Evolutionary conservation across 2,797 vertebrate genomes (phyloP), one percentile per base, ranked within the genome.

Genomic region (Momotus momota): DNA sequence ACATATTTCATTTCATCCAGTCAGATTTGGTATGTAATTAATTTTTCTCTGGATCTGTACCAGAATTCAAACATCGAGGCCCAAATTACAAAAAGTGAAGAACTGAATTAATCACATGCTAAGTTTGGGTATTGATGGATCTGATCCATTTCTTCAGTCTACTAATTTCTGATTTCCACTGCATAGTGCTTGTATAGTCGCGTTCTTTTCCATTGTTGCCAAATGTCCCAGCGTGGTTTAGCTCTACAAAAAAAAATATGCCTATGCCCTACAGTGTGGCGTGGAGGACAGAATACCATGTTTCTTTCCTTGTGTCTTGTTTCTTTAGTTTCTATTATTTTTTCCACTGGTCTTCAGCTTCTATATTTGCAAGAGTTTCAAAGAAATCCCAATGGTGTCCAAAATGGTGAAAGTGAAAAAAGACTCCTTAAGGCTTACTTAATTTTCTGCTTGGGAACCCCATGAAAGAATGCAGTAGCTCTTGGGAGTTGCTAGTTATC

Each of bases 111-210:
- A 69, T 43, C 27, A 49, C 60, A 48, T 40, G 65, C 33, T 27
- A 62, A 64, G 19, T 81, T 67, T 29, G 41, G 9, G 7, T 58
- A 45, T 73, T 64, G 31, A 26, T 92, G 49, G 40, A 64, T 61
- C 40, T 60, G 48, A 57, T 88, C 22, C 8, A 38, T 87, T 58
- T 83, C 23, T 52, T 18, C 51, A 80, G 57, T 48, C 38, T 26
- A 45, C 27, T 74, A 19, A 35, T 81, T 84, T 84, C 49, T 5
- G 4, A 22, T 49, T 82, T 87, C 35, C 25, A 41, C 55, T 69
- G 45, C 1, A 0, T n/a, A 52, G 22, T 48, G 19, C 20, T 43
- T 87, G 40, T 64, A 26, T 80, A 80, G 33, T 31, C 0, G 0
- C 20, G 27, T 69, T 64, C 48, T 69, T 74, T 74, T 64, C 29